A percentile compares a stretch with the other conserved stretches of the same genome.
These are phyloP conservation scores for Lagodon rhomboides DNA, from an alignment of 2,797 vertebrate genomes.

Conservation along the genomic window DNA sequence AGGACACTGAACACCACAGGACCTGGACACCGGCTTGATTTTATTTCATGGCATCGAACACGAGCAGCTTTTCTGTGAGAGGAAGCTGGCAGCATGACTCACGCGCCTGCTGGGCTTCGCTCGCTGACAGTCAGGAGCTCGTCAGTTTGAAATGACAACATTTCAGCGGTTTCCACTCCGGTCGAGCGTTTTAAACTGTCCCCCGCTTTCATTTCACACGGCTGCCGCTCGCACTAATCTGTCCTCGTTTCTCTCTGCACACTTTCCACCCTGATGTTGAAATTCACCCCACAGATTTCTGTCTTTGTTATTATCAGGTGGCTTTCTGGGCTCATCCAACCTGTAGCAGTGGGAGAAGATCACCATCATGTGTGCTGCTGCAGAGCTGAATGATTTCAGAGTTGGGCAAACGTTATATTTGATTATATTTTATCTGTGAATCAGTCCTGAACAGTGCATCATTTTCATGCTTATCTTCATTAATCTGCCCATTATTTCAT, in stretches of 20 bases:
- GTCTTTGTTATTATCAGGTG: background rate
- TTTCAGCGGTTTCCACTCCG: background rate
- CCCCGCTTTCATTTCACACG: background rate
- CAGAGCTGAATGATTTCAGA: background rate
- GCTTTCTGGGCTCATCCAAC: background rate
- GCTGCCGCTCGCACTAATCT: background rate
- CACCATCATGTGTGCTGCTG: background rate
- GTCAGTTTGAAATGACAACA: conserved; percentile 26
- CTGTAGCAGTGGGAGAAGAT: background rate
- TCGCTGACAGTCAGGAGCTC: background rate
- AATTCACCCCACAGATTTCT: background rate
- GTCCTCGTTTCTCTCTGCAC: background rate
- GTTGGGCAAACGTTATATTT: no score
- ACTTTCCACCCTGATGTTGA: background rate
- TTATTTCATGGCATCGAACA: conserved; percentile 21
- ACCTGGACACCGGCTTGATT: conserved; percentile 17
- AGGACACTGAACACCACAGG: background rate
- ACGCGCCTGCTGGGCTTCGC: conserved; percentile 40
- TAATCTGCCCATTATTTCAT: background rate
- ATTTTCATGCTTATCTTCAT: no score
- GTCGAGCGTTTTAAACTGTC: background rate
- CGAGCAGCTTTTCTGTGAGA: conserved; percentile 22
- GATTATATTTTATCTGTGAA: background rate
- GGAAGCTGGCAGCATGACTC: conserved; percentile 38
- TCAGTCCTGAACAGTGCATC: background rate